Evolutionary conservation across 2,113 vertebrate species (phyloP), one percentile per base, ranked within the genome.

Genomic region (Pseudopipra pipra): DNA sequence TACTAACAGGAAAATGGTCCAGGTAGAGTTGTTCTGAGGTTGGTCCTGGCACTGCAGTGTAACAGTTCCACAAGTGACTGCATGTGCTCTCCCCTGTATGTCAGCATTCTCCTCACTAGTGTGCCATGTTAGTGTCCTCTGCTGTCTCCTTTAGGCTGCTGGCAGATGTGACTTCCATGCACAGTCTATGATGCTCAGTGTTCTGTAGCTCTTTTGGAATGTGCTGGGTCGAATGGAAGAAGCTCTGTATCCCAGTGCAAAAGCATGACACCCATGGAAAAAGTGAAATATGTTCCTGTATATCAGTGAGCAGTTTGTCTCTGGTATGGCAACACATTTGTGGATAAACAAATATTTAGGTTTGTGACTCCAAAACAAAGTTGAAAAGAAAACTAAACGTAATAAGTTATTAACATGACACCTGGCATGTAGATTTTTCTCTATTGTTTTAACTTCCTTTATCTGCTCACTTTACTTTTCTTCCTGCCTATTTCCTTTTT

Each of bases 71-170:
- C 16, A 41, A 1, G 28, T 28, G 78, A 46, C 33, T 70, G 14
- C 4, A 3, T 14, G 22, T 12, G 19, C 21, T 46, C 11, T 30
- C 6, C 24, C 21, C 12, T 33, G 10, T 13, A 2, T 5, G 11
- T 3, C 39, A 59, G 33, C 0, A 0, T 77, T 87, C 24, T 73
- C 31, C 63, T 8, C 28, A 8, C 6, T 27, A 5, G 16, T 1
- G 5, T 59, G 14, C 25, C 39, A 10, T 8, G 0, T 25, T 3
- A 11, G 12, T 5, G 14, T 62, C 5, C 18, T 52, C 37, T 37
- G 25, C 0, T 1, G 35, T 11, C 43, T 41, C 7, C 7, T 18
- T 35, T 10, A 55, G 55, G 1, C 23, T 81, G 47, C n/a, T 90
- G 83, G 35, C 16, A 31, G 58, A 2, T 54, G 23, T 18, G 11